phyloP scores from a whole-genome alignment of 2,113 vertebrate genomes.

The Australoheros scitulus region DNA sequence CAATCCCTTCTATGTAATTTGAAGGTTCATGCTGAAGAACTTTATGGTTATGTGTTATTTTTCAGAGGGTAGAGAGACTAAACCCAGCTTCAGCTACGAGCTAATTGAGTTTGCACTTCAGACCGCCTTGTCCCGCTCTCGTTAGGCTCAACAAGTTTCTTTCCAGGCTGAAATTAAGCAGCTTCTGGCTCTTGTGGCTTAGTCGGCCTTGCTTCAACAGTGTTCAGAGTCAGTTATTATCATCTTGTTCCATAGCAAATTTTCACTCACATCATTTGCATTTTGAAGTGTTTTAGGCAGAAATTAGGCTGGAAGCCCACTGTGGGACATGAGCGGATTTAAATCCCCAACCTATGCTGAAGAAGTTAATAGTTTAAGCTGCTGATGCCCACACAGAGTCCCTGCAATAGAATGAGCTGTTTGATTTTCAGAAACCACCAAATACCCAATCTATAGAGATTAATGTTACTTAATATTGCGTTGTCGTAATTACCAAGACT shows the following conservation, averaged over 20 bases:
- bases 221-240: neutral
- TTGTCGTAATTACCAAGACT: neutral
- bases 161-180: conserved; percentile 46
- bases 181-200: conserved; percentile 29
- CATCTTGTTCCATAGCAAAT: neutral
- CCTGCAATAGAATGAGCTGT: neutral
- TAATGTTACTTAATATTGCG: neutral
- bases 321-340: conserved; percentile 1
- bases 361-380: conserved; percentile 41
- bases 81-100: conserved; percentile 8
- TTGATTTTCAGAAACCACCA: neutral
- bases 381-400: conserved; percentile 20
- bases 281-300: conserved; percentile 2
- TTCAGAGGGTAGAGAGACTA: conserved; percentile 8
- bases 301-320: conserved; percentile 7
- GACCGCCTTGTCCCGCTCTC: neutral
- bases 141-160: conserved; percentile 16
- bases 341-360: conserved; percentile 32
- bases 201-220: neutral
- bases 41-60: neutral
- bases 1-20: neutral
- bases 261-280: conserved; percentile 6
- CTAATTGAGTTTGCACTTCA: conserved; percentile 35
- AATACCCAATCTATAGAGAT: conserved; percentile 1
- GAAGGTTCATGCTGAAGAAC: neutral